Evolutionary conservation across 2,888 invertebrate genomes (phyloP), one percentile per base, ranked within the genome.

Genomic region (Slavum lentiscoides): DNA sequence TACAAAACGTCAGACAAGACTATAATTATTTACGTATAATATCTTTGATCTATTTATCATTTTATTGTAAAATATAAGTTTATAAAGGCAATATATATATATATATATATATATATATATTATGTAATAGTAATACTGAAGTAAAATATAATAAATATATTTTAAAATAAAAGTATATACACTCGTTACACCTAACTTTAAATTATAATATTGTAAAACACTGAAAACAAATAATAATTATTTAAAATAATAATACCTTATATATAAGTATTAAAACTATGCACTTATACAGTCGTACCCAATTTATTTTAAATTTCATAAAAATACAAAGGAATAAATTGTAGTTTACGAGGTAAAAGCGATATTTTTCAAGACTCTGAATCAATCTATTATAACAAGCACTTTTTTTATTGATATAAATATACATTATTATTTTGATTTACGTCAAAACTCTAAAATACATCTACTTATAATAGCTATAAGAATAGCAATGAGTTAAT

Each of bases 41-140:
- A 55, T 17, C 53, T 53, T 66, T 55, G 9, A 66, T 55, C 37
- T 37, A 55, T 17, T 53, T 53, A 74, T 55, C 21, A 66, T 55
- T 55, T 37, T 9, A 74, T 66, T 66, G 21, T 37, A 74, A 59
- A 59, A 73, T 21, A 21, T 21, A 55, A 21, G 17, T 74, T 66
- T 21, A 30, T 30, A 66, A 55, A 39, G 37, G 62, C 62, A 30
- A 61, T 49, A 23, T 23, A 19, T 49, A 49, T 49, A 8, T 49
- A 67, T 30, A 59, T 3, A n/a, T n/a, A 61, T 49, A 23, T 23
- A 19, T 49, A 49, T 49, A 8, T 49, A 67, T 30, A 59, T 3
- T n/a, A n/a, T n/a, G n/a, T n/a, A 7, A 72, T 59, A 21, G 58
- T n/a, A 17, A 39, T 17, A 9, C 21, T 43, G 5, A 7, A 6